Evolutionary conservation across 2,113 vertebrate genomes (phyloP).

Genomic region (Lophochroa leadbeateri): DNA sequence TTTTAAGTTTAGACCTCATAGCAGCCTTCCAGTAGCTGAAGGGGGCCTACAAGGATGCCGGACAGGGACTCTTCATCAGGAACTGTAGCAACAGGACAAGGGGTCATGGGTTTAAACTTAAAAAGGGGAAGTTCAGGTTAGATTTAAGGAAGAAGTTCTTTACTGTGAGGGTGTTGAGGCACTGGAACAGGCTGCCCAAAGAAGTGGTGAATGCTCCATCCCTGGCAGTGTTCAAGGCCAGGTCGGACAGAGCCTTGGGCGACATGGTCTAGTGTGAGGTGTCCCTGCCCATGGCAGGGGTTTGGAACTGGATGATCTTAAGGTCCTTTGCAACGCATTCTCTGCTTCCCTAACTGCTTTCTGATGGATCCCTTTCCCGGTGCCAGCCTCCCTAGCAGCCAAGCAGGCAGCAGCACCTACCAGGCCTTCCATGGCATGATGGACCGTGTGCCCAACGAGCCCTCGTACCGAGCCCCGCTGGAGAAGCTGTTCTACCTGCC

Average conservation of each 20-base stretch:
- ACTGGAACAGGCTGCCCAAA: background rate
- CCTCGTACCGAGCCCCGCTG: slow-evolving; percentile 87
- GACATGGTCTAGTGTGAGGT: background rate
- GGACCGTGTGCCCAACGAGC: slow-evolving; percentile 84
- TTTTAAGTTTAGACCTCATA: background rate
- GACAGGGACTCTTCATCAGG: background rate
- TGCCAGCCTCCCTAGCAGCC: background rate
- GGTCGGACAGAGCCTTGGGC: background rate
- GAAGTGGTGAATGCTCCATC: background rate
- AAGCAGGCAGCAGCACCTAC: rapidly evolving
- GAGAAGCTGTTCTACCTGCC: slow-evolving; percentile 93
- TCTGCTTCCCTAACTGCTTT: background rate
- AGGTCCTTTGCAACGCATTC: background rate
- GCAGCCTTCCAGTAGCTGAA: background rate
- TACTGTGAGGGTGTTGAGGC: background rate
- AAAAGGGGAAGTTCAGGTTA: background rate
- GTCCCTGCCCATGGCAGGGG: background rate
- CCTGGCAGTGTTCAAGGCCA: background rate
- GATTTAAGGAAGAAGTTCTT: background rate
- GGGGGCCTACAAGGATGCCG: background rate
- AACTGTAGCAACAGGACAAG: background rate
- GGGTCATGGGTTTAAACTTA: background rate
- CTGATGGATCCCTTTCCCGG: rapidly evolving
- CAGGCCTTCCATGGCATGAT: slow-evolving; percentile 67
- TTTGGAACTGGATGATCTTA: background rate